A percentile compares a stretch with the other conserved stretches of the same genome.
These are phyloP conservation scores for Phodopus roborovskii DNA, from an alignment of 2,113 vertebrate genomes.

Conservation along the genomic window DNA sequence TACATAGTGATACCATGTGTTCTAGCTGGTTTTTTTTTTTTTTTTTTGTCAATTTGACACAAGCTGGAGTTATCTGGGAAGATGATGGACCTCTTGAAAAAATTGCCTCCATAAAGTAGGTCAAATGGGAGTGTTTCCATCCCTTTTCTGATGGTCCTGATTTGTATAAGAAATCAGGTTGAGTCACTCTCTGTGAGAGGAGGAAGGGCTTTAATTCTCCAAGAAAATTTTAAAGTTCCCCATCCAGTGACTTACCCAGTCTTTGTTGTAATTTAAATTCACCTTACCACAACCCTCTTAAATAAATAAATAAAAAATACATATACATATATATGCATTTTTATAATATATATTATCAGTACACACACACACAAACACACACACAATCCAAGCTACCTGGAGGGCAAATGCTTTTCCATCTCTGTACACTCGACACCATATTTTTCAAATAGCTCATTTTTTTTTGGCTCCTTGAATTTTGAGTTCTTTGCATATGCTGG, in stretches of 20 bases:
- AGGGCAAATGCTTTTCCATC: too few relatives aligned
- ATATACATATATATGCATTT: too few relatives aligned
- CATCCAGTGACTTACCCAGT: too few relatives aligned
- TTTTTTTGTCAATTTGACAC: neutral
- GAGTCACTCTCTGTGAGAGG: neutral
- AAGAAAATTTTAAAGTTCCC: too few relatives aligned
- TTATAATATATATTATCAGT: too few relatives aligned
- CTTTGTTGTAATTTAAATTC: too few relatives aligned
- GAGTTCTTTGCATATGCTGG: neutral
- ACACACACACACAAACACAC: too few relatives aligned
- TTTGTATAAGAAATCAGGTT: neutral
- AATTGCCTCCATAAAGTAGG: neutral
- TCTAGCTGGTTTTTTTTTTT: neutral
- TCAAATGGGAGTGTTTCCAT: neutral
- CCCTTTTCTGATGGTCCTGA: neutral
- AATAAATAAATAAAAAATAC: too few relatives aligned
- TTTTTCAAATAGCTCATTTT: neutral
- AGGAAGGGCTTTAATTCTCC: too few relatives aligned
- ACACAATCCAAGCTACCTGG: too few relatives aligned
- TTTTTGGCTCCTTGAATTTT: neutral
- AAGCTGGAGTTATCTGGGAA: neutral
- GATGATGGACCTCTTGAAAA: neutral
- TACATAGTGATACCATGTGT: neutral
- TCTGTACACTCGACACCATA: too few relatives aligned
- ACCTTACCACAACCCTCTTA: too few relatives aligned